These are phyloP conservation scores for Ormyrus rosae DNA, from an alignment of 2,888 invertebrate species.

Conservation along the genomic window DNA sequence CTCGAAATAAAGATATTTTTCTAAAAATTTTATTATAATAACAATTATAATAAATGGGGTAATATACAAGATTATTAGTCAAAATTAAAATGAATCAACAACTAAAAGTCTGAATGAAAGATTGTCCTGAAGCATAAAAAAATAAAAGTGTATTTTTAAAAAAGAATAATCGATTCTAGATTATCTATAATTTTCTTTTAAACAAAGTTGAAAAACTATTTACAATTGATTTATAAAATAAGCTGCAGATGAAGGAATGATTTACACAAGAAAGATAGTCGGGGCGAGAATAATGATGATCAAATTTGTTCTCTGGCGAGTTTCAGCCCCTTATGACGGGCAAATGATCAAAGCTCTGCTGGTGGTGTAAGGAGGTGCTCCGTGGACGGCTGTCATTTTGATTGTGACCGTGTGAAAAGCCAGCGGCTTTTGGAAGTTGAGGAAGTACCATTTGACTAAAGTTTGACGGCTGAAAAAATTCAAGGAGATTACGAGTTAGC, in stretches of 20 bases:
- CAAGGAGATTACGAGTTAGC: neutral
- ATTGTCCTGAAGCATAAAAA: conserved; percentile 6
- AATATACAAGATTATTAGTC: conserved; percentile 45
- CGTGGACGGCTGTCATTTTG: conserved; percentile 69
- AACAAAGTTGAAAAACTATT: neutral
- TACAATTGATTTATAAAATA: conserved; percentile 58
- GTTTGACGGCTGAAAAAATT: conserved; percentile 71
- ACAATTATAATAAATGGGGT: conserved; percentile 43
- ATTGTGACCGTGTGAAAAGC: conserved; percentile 76
- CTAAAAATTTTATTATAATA: conserved; percentile 51
- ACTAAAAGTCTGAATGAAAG: conserved; percentile 30
- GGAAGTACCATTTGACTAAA: conserved; percentile 82
- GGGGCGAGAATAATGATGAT: neutral
- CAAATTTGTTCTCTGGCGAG: neutral
- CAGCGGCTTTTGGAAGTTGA: conserved; percentile 80
- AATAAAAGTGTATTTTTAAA: conserved; percentile 30
- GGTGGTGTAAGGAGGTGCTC: conserved; percentile 74
- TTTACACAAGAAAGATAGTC: neutral
- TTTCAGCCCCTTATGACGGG: conserved; percentile 83
- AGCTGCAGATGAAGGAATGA: neutral
- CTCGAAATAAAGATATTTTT: conserved; percentile 6
- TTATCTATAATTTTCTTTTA: neutral
- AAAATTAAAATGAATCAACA: neutral
- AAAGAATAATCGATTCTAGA: conserved; percentile 29
- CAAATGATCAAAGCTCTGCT: conserved; percentile 81